Base-by-base conservation (phyloP, 2,888 invertebrate genomes). In the Drosophila anceps region DNA sequence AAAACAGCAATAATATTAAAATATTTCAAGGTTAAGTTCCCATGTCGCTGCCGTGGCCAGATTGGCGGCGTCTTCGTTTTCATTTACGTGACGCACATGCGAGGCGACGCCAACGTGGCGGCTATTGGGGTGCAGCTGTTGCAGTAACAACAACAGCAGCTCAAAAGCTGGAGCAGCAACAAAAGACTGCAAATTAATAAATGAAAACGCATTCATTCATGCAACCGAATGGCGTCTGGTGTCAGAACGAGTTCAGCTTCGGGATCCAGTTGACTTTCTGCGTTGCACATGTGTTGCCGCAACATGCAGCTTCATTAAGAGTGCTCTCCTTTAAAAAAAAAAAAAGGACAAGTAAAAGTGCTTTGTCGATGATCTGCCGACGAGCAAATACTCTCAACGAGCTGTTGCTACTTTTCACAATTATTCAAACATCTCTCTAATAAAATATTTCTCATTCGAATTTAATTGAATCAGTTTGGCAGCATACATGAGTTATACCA, bases 121-220 rank as follows among this genome's bases (percentile, higher is more conserved):
- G 54, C 67, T 70, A 50, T 80, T 76, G 51, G 61, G 72, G 68
- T 73, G 79, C 83, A 72, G 79, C 68, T 65, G 63, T 63, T 61
- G 41, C 62, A n/a, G 44, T 53, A 33, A 43, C 35, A 54, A 20
- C 59, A 18, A 29, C 55, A 37, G 54, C 20, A 54, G 51, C 39
- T 41, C 35, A 43, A 71, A 71, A 60, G 41, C 69, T 67, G 61
- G 29, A 55, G n/a, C 48, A 69, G 48, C 68, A 75, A 67, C 82
- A 83, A 82, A 77, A 74, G 81, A 31, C 73, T 69, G 84, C 73
- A 86, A 84, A 89, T 87, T 89, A 85, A 87, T 82, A 89, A 89
- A 89, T 84, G 80, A 73, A 79, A 89, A 89, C 84, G 88, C 84
- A 89, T 84, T 87, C 84, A 85, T 87, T 85, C 82, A 87, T 87